Percentiles rank a stretch among this genome's conserved stretches.
phyloP scores from a whole-genome alignment of 2,113 vertebrate species.

The Nanger granti region DNA sequence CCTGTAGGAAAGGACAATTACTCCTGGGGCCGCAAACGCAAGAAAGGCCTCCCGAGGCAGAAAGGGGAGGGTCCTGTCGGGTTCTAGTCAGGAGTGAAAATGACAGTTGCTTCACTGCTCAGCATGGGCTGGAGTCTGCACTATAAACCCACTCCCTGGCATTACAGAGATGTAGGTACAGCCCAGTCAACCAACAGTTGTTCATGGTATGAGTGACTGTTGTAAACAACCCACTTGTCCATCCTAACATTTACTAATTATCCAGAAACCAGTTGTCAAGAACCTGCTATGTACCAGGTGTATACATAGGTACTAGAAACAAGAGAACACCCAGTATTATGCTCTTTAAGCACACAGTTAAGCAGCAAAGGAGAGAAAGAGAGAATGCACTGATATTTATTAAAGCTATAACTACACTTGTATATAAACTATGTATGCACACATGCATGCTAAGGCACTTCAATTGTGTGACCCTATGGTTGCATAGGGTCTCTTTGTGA shows the following conservation, averaged over 20 bases:
- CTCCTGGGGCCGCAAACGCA: constrained; percentile 45
- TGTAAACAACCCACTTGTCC: background rate
- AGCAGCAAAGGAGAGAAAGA: background rate
- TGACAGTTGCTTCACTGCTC: background rate
- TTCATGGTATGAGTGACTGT: background rate
- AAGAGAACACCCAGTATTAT: background rate
- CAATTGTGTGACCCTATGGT: background rate
- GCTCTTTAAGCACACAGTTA: background rate
- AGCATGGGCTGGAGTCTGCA: background rate
- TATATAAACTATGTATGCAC: background rate
- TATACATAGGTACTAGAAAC: background rate
- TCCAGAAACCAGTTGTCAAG: background rate
- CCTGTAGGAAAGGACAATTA: constrained; percentile 62
- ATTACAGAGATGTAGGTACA: background rate
- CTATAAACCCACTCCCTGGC: background rate
- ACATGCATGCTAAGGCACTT: background rate
- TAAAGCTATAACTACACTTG: background rate
- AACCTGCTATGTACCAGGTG: background rate
- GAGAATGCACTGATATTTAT: background rate
- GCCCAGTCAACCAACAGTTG: background rate
- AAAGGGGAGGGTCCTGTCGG: background rate
- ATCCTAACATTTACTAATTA: background rate
- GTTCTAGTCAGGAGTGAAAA: constrained; percentile 21
- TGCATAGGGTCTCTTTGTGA: background rate
- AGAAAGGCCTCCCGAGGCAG: constrained; percentile 32